Evolutionary conservation across 2,113 vertebrate genomes (phyloP).

Genomic region (Erythrocebus patas): DNA sequence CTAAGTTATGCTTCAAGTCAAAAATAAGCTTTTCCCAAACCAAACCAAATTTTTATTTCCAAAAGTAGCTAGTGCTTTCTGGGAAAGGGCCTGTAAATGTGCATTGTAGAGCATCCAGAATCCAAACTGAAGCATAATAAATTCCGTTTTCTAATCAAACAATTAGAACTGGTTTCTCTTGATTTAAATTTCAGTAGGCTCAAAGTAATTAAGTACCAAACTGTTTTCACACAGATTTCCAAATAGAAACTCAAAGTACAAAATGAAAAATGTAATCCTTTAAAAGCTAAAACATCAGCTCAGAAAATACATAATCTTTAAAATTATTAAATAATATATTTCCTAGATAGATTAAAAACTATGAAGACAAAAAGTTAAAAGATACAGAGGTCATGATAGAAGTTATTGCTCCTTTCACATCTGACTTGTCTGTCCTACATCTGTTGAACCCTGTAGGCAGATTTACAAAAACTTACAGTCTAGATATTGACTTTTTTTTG

Average conservation of each 20-base stretch:
- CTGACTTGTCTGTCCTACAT: not conserved
- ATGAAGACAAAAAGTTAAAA: constrained; percentile 46
- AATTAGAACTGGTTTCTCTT: constrained; percentile 45
- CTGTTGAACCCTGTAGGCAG: not conserved
- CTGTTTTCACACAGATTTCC: constrained; percentile 29
- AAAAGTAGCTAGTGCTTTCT: not conserved
- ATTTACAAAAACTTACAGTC: constrained; percentile 31
- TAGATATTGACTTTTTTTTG: not conserved
- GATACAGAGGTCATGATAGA: not conserved
- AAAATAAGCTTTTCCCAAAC: constrained; percentile 27
- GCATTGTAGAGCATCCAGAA: not conserved
- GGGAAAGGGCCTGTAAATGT: not conserved
- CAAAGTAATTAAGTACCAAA: constrained; percentile 39
- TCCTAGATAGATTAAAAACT: constrained; percentile 3
- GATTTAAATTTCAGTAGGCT: constrained; percentile 24
- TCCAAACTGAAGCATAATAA: not conserved
- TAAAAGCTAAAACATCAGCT: constrained; percentile 26
- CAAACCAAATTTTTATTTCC: constrained; percentile 16
- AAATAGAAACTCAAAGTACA: constrained; percentile 39
- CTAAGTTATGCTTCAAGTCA: constrained; percentile 12
- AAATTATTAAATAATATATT: constrained; percentile 24
- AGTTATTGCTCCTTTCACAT: not conserved
- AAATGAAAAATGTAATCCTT: constrained; percentile 16
- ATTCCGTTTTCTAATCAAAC: not conserved
- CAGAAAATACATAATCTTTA: constrained; percentile 38